Base-by-base conservation (phyloP, 2,113 vertebrate genomes). In the Falcunculus frontatus region DNA sequence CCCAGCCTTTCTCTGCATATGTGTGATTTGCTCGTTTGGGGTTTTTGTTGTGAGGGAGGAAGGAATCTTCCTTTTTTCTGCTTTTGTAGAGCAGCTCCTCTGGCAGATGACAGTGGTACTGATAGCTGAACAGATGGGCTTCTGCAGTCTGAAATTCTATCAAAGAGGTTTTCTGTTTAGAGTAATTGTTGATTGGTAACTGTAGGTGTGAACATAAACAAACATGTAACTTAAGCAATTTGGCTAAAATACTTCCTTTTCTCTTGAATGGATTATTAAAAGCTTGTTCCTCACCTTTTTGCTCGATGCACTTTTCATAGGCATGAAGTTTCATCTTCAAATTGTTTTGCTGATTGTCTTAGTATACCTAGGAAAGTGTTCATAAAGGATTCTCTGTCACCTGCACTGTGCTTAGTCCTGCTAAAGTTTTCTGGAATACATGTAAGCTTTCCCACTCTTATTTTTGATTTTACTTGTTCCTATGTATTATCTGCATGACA, bases 181-280 rank as follows among this genome's bases (percentile, higher is more conserved):
- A 83, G 76, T 84, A 93, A 92, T 96, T 81, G 92, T 93, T 96
- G 92, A 81, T 92, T 86, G 90, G 83, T 93, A 90, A 53, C 80
- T 78, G 72, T 86, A 96, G 75, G 96, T 97, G 96, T 93, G 93
- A 97, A 92, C 37, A 75, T 88, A 96, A 97, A 96, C 95, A 97
- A 94, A 92, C 68, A 59, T 39, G 72, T 90, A 84, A 78, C 69
- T 84, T 79, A 69, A 89, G 15, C 53, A 62, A 16, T 76, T 89
- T 89, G 65, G 49, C 53, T 80, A 52, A 74, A 90, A n/a, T 81
- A 56, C 69, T 84, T 94, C 79, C 44, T 55, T 59, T 75, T 91
- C 81, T 44, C 39, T 88, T 55, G 35, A 92, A 42, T 32, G 26
- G 33, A 52, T 77, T 89, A 26, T 62, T 39, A 62, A 69, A 77